A percentile compares a stretch with the other conserved stretches of the same genome.
Evolutionary conservation across 2,113 vertebrate species (phyloP).

Genomic region (Ictalurus furcatus): DNA sequence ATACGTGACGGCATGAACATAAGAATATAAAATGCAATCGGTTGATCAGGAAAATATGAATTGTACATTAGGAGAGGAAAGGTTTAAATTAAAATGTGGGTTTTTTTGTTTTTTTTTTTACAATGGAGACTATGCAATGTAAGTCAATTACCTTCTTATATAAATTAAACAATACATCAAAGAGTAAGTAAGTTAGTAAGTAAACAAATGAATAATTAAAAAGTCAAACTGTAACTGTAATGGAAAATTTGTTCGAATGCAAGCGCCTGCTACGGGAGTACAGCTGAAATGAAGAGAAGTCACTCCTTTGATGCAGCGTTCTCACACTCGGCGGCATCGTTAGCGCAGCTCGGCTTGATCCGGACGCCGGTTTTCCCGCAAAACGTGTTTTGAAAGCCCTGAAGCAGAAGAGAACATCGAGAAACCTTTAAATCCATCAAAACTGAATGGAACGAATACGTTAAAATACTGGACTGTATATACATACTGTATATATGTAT

Average conservation of each 20-base stretch:
- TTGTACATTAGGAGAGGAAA: background rate
- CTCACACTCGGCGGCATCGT: background rate
- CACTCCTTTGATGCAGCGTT: background rate
- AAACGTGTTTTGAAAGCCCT: slow-evolving; percentile 36
- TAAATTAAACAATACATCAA: background rate
- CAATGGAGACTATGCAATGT: background rate
- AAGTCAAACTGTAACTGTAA: background rate
- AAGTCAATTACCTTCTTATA: background rate
- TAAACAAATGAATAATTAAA: background rate
- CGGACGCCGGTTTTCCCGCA: slow-evolving; percentile 17
- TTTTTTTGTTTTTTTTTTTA: background rate
- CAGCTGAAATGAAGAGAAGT: background rate
- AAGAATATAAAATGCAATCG: background rate
- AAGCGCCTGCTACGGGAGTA: background rate
- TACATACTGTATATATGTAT: background rate
- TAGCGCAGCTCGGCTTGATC: slow-evolving; percentile 25
- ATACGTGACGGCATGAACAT: background rate
- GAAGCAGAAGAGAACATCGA: slow-evolving; percentile 9
- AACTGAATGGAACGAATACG: too few species aligned
- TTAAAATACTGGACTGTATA: background rate
- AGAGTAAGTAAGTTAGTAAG: background rate
- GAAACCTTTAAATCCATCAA: background rate
- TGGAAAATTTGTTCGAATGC: background rate
- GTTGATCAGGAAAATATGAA: background rate
- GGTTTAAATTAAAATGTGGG: background rate